A percentile compares a stretch with the other conserved stretches of the same genome.
Conservation (phyloP, 2,888 invertebrate genomes). For the Resseliella maxima region DNA sequence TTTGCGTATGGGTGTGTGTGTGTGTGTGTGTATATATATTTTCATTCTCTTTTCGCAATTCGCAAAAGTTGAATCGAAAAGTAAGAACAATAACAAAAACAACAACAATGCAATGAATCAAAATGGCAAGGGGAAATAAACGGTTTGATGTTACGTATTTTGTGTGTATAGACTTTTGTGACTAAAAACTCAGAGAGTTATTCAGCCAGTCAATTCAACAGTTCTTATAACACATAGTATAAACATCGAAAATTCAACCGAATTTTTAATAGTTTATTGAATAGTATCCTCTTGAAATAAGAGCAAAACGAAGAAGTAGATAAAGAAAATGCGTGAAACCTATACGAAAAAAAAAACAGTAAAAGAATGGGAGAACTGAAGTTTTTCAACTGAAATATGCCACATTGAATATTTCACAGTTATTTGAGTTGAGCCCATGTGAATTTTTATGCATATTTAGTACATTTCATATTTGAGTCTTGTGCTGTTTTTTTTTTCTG, state of each 20-base stretch:
- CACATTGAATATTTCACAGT: slow-evolving; percentile 50
- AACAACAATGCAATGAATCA: background rate
- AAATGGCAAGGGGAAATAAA: background rate
- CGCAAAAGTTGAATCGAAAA: background rate
- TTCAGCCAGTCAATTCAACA: slow-evolving; percentile 1
- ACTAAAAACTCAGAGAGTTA: no score
- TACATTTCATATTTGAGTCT: background rate
- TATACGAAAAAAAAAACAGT: background rate
- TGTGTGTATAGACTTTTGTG: background rate
- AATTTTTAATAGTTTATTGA: slow-evolving; percentile 34
- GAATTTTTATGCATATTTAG: slow-evolving; percentile 35
- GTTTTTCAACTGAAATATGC: background rate
- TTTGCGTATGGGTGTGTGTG: no score
- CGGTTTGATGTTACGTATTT: background rate
- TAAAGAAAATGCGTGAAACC: background rate
- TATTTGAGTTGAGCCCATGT: slow-evolving; percentile 47
- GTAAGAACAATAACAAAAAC: no score
- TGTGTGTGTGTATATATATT: no score
- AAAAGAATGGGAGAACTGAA: background rate
- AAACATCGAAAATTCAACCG: no score
- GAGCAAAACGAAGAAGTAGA: background rate
- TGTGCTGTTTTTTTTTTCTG: background rate
- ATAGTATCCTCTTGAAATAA: background rate
- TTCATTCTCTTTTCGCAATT: background rate
- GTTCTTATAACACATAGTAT: background rate